These are phyloP conservation scores for Gibbula magus DNA, from an alignment of 2,888 invertebrate species.

Conservation along the genomic window DNA sequence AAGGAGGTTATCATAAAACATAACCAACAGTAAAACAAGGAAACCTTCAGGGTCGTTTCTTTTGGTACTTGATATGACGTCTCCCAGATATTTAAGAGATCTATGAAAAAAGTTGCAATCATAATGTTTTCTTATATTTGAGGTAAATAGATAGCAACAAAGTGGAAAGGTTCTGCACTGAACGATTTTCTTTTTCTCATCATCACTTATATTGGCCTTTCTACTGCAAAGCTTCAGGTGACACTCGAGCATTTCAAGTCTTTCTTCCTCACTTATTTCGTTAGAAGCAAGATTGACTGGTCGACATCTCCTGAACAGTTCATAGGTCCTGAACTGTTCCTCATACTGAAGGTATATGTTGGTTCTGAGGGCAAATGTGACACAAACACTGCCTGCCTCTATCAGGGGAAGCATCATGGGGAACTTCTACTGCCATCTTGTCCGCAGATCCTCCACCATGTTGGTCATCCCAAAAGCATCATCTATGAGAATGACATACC, in stretches of 20 bases:
- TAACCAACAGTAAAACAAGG: neutral
- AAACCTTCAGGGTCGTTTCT: neutral
- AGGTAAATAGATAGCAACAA: neutral
- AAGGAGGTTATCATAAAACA: no score
- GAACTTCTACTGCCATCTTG: no score
- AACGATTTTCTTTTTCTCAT: no score
- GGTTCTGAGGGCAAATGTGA: no score
- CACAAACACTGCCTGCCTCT: no score
- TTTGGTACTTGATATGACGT: no score
- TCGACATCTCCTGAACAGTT: neutral
- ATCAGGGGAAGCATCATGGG: no score
- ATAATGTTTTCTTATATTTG: neutral
- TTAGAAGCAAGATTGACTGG: neutral
- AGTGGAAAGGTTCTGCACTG: neutral
- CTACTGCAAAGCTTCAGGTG: neutral
- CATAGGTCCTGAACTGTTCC: no score
- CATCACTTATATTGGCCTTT: neutral
- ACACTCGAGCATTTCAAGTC: neutral
- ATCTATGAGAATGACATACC: neutral
- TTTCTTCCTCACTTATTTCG: neutral
- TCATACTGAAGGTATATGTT: neutral
- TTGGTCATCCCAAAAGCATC: neutral
- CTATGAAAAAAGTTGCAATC: no score
- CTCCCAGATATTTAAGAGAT: no score
- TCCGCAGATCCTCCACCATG: neutral